These are phyloP conservation scores for Chouioia cunea DNA, from an alignment of 2,888 invertebrate genomes.

Conservation along the genomic window DNA sequence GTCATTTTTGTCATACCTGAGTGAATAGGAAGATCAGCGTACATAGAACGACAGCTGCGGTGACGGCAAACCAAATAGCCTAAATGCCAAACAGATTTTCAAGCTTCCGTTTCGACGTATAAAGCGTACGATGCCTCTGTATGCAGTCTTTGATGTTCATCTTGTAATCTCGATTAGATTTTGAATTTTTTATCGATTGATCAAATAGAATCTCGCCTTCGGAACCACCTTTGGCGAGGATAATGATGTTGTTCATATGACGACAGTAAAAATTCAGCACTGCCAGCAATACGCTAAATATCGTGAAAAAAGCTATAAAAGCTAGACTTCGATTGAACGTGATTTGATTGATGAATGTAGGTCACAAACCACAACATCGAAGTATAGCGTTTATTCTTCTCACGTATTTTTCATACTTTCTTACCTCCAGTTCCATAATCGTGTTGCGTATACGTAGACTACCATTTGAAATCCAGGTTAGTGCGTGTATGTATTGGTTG, in stretches of 20 bases:
- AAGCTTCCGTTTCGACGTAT: conserved; percentile 45
- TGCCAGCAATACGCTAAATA: too few species aligned
- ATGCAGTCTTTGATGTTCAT: conserved; percentile 45
- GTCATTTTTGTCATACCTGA: conserved; percentile 10
- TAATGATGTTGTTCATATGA: background rate
- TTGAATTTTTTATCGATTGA: conserved; percentile 21
- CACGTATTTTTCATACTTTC: background rate
- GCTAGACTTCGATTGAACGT: too few species aligned
- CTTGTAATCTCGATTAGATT: conserved; percentile 22
- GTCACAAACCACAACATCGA: background rate
- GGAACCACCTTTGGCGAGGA: conserved; percentile 13
- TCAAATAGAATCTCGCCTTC: conserved; percentile 13
- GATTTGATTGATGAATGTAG: background rate
- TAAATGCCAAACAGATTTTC: conserved; percentile 53
- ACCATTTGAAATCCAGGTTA: too few species aligned
- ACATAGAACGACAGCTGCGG: conserved; percentile 53
- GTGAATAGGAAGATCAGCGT: conserved; percentile 52
- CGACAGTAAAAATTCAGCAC: too few species aligned
- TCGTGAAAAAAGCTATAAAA: too few species aligned
- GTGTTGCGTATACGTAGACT: too few species aligned
- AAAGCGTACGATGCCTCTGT: conserved; percentile 44
- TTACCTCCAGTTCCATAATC: background rate
- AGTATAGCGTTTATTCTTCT: background rate
- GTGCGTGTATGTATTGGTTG: too few species aligned
- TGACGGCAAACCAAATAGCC: conserved; percentile 50